These are phyloP conservation scores for Neodiprion lecontei DNA, from an alignment of 1,140 invertebrate species.

Conservation along the genomic window DNA sequence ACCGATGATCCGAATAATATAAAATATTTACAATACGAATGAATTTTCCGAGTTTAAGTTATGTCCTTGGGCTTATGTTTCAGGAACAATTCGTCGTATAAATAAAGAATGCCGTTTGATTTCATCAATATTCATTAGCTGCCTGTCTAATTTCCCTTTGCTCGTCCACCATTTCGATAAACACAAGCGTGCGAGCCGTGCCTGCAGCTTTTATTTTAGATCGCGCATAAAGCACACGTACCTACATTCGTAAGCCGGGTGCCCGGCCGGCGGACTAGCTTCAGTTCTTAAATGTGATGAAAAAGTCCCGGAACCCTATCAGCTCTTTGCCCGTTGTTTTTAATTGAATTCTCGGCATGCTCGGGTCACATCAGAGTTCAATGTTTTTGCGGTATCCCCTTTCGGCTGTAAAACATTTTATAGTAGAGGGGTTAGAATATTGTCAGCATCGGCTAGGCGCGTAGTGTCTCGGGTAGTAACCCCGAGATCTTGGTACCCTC, in stretches of 20 bases:
- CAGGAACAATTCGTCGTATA: too few relatives aligned
- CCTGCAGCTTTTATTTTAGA: neutral
- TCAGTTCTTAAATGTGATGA: too few relatives aligned
- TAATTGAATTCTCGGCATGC: neutral
- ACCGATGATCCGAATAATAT: too few relatives aligned
- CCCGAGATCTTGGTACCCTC: neutral
- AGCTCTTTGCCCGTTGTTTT: neutral
- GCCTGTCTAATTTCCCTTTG: neutral
- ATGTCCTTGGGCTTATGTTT: too few relatives aligned
- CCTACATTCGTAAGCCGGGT: too few relatives aligned
- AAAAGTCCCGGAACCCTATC: too few relatives aligned
- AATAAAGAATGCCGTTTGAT: neutral
- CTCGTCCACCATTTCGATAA: neutral
- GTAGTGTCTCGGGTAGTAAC: neutral
- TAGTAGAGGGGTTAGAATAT: neutral
- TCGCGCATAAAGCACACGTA: too few relatives aligned
- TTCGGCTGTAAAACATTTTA: slow-evolving; percentile 5
- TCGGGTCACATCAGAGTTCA: neutral
- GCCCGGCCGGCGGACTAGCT: too few relatives aligned
- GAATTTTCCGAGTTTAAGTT: too few relatives aligned
- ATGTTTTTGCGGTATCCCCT: slow-evolving; percentile 2
- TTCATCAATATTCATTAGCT: neutral
- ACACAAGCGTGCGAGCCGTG: neutral
- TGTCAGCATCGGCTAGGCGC: neutral
- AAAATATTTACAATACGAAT: too few relatives aligned